Conservation (phyloP, 2,888 invertebrate genomes). For the Clivina fossor region DNA sequence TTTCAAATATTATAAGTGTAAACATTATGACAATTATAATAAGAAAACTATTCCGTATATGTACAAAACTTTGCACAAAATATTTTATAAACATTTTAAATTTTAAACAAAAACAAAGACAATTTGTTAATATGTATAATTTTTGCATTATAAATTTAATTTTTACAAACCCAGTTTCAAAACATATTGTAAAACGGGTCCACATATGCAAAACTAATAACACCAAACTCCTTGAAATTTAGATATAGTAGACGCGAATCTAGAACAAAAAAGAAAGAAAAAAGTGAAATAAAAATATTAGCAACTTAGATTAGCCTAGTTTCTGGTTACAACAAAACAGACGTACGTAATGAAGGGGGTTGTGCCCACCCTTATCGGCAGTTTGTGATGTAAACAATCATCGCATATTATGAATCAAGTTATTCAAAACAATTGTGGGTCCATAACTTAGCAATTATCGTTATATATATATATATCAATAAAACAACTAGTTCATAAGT, state of each 20-base stretch:
- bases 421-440: conserved; percentile 26
- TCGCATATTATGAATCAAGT: conserved; percentile 13
- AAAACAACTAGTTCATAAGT: conserved; percentile 28
- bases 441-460: conserved; percentile 33
- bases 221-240: conserved; percentile 31
- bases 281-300: conserved; percentile 23
- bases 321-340: conserved; percentile 22
- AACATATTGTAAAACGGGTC: conserved; percentile 32
- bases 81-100: no score
- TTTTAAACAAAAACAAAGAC: no score
- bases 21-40: no score
- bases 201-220: conserved; percentile 28
- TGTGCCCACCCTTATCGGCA: neutral
- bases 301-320: conserved; percentile 24
- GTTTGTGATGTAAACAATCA: no score
- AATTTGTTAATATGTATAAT: no score
- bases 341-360: conserved; percentile 11
- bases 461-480: no score
- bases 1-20: no score
- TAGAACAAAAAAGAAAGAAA: conserved; percentile 27
- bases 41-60: no score
- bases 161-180: conserved; percentile 7
- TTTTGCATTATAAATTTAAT: no score
- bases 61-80: no score
- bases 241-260: conserved; percentile 27